Conservation (phyloP, 2,797 vertebrate species). For the Enteromius unitaeniatus region DNA sequence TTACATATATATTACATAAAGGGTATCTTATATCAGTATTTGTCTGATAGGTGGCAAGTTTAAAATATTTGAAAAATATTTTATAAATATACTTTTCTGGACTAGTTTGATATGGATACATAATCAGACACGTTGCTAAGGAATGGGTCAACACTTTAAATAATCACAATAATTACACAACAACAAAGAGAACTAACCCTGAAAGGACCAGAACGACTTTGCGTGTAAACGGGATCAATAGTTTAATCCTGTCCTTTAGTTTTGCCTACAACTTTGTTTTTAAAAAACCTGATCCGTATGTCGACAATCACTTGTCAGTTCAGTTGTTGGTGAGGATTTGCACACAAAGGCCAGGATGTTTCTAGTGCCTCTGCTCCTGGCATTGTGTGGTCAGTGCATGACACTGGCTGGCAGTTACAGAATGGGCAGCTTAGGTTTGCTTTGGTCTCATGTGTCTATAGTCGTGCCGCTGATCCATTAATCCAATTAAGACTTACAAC, state of each 20-base stretch:
- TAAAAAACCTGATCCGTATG: conserved; percentile 61
- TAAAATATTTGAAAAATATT: background rate
- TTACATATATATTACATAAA: background rate
- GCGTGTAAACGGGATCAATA: conserved; percentile 42
- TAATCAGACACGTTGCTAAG: conserved; percentile 37
- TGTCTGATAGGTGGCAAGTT: background rate
- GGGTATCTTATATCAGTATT: background rate
- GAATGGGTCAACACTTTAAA: conserved; percentile 50
- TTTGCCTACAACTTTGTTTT: conserved; percentile 57
- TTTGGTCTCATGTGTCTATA: conserved; percentile 53
- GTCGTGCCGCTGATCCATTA: conserved; percentile 67
- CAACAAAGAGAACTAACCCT: conserved; percentile 50
- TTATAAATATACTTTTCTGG: no score
- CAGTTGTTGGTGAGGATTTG: conserved; percentile 50
- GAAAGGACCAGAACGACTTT: conserved; percentile 28
- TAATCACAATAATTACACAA: conserved; percentile 44
- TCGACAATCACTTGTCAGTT: conserved; percentile 50
- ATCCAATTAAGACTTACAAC: conserved; percentile 72
- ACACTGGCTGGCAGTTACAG: conserved; percentile 48
- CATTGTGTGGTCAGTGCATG: conserved; percentile 51
- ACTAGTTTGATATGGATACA: conserved; percentile 24
- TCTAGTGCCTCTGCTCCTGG: conserved; percentile 49
- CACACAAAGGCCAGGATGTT: conserved; percentile 52
- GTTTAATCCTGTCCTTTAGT: conserved; percentile 49
- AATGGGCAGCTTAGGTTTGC: conserved; percentile 57